Evolutionary conservation across 2,888 invertebrate genomes (phyloP).

Genomic region (Polyommatus icarus): DNA sequence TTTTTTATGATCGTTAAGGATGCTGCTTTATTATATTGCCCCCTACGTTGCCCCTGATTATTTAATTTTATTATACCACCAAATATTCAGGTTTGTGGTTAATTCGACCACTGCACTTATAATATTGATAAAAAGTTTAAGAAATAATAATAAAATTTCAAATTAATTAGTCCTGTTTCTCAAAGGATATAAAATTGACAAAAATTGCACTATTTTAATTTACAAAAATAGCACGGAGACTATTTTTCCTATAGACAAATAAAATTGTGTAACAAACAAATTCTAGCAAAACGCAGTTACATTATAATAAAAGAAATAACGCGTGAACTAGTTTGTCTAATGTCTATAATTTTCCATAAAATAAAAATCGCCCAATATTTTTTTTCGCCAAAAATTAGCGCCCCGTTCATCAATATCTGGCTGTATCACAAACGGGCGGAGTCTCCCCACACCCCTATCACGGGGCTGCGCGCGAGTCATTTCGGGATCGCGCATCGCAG

Average conservation of each 20-base stretch:
- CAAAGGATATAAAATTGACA: too few relatives aligned
- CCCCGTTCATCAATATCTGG: constrained; percentile 42
- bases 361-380: neutral
- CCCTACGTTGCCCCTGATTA: neutral
- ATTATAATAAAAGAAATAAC: too few relatives aligned
- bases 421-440: constrained; percentile 43
- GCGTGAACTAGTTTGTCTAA: too few relatives aligned
- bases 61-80: neutral
- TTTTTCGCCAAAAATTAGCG: neutral
- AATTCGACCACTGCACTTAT: neutral
- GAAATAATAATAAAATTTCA: neutral
- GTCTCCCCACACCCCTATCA: constrained; percentile 43
- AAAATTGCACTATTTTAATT: too few relatives aligned
- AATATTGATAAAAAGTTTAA: neutral
- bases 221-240: too few relatives aligned
- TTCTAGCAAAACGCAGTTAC: too few relatives aligned
- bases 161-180: too few relatives aligned
- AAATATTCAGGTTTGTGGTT: neutral
- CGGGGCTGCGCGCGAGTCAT: constrained; percentile 59
- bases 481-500: constrained; percentile 48
- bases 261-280: too few relatives aligned
- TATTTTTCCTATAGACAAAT: too few relatives aligned
- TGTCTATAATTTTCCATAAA: too few relatives aligned
- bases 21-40: neutral
- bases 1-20: neutral